Evolutionary conservation across 2,888 invertebrate genomes (phyloP).

Genomic region (Flabesymbios commensalis): DNA sequence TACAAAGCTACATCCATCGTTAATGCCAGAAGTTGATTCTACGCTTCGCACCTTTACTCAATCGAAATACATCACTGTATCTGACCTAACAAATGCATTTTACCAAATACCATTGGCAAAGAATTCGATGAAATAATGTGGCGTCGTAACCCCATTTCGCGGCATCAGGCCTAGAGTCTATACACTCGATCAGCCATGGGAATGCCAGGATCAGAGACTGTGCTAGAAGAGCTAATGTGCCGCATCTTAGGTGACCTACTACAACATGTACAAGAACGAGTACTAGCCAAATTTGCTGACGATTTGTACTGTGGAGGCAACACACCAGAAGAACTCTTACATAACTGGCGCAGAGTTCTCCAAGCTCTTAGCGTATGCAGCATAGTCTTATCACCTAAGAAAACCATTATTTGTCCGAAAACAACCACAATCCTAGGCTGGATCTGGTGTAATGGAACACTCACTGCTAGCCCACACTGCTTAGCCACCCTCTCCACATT

Average conservation of each 20-base stretch:
- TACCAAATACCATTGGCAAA: conserved; percentile 1
- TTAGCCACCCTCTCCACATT: conserved; percentile 5
- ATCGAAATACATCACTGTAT: not conserved
- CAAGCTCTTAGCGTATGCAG: conserved; percentile 14
- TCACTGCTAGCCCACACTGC: conserved; percentile 9
- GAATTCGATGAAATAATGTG: conserved; percentile 9
- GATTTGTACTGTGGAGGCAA: conserved; percentile 14
- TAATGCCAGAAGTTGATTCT: not conserved
- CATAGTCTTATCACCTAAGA: not conserved
- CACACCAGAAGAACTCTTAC: conserved; percentile 13
- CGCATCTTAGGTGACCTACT: conserved; percentile 27
- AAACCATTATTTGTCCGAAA: conserved; percentile 2
- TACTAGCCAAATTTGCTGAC: conserved; percentile 24
- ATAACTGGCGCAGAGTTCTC: conserved; percentile 27
- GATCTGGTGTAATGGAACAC: conserved; percentile 4
- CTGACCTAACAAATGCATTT: not conserved
- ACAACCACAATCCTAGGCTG: conserved; percentile 8
- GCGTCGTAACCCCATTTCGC: conserved; percentile 14
- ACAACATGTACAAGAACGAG: conserved; percentile 20
- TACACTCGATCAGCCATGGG: conserved; percentile 30
- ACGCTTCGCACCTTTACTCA: not conserved
- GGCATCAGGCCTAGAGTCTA: conserved; percentile 19
- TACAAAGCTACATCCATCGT: too few species aligned
- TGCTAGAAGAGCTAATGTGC: conserved; percentile 28
- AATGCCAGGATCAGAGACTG: conserved; percentile 31